phyloP scores from a whole-genome alignment of 2,888 invertebrate species.

The Crematogaster levior region DNA sequence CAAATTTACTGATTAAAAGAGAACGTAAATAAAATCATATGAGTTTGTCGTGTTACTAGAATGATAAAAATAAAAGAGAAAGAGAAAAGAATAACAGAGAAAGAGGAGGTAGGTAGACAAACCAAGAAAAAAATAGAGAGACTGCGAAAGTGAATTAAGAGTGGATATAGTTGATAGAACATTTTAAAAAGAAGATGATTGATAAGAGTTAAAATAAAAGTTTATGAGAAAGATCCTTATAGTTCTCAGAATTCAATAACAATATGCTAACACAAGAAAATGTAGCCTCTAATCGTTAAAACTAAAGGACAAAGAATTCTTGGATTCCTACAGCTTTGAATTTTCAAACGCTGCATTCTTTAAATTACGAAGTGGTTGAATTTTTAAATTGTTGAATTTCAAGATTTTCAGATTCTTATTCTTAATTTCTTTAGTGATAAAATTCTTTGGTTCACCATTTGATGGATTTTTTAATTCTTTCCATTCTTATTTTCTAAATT shows the following conservation, averaged over 20 bases:
- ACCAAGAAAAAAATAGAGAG: constrained; percentile 53
- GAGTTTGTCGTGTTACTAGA: constrained; percentile 61
- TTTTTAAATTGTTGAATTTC: constrained; percentile 16
- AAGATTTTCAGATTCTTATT: constrained; percentile 30
- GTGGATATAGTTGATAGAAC: constrained; percentile 12
- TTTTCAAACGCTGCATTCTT: constrained; percentile 15
- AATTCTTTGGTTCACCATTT: background rate
- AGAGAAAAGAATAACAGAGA: constrained; percentile 50
- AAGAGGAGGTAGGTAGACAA: constrained; percentile 34
- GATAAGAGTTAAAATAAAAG: constrained; percentile 26
- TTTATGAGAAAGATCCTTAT: constrained; percentile 37
- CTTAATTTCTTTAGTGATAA: background rate
- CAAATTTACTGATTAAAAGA: constrained; percentile 69
- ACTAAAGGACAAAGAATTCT: constrained; percentile 45
- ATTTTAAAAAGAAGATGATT: constrained; percentile 23
- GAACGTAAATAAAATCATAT: background rate
- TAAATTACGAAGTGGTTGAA: background rate
- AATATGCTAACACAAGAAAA: constrained; percentile 63
- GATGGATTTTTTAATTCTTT: background rate
- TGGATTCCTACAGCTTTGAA: constrained; percentile 39
- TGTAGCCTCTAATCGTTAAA: constrained; percentile 42
- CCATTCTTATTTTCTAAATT: background rate
- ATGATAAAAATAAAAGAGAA: constrained; percentile 51
- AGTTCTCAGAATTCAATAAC: constrained; percentile 39
- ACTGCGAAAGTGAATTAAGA: constrained; percentile 20